Percentiles rank a stretch among this genome's conserved stretches.
These are phyloP conservation scores for Setophaga petechia DNA, from an alignment of 2,113 vertebrate genomes.

Conservation along the genomic window DNA sequence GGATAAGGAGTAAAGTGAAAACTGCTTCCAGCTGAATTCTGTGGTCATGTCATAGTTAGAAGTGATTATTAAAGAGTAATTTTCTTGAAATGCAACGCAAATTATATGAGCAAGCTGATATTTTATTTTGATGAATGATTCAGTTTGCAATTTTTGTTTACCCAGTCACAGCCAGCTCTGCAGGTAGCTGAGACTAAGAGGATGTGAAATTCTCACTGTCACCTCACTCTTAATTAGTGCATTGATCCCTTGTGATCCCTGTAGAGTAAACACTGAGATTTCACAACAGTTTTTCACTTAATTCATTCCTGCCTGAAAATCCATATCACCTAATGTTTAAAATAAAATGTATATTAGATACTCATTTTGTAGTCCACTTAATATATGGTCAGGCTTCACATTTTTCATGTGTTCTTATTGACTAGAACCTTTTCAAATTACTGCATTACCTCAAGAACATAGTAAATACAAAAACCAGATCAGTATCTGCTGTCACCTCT, in stretches of 20 bases:
- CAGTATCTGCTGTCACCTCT: not conserved
- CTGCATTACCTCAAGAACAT: not conserved
- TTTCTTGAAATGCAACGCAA: not conserved
- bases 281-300: not conserved
- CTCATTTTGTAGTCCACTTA: not conserved
- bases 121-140: conserved; percentile 11
- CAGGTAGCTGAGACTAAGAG: not conserved
- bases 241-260: not conserved
- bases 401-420: not conserved
- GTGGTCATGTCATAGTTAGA: not conserved
- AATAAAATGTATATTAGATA: not conserved
- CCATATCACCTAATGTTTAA: not conserved
- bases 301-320: not conserved
- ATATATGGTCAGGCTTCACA: not conserved
- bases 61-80: not conserved
- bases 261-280: not conserved
- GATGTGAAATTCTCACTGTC: not conserved
- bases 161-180: not conserved
- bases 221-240: not conserved
- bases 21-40: not conserved
- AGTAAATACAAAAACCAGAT: not conserved
- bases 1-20: not conserved
- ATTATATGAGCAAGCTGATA: not conserved
- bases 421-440: not conserved
- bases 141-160: not conserved